Conservation (phyloP, 2,797 vertebrate genomes). For the Apogon talboti region DNA sequence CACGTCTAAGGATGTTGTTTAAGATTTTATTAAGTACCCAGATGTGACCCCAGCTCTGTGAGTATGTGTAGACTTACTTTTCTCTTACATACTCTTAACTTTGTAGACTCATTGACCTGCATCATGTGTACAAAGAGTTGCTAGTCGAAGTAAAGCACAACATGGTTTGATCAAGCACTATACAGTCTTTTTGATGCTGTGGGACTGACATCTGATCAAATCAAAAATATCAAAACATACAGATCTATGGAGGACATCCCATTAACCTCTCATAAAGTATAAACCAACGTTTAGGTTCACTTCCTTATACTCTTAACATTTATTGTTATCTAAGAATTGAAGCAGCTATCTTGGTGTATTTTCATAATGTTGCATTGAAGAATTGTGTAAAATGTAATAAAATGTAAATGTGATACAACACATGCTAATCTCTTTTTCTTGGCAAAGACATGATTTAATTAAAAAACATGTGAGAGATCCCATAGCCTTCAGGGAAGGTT, state of each 20-base stretch:
- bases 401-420: constrained; percentile 46
- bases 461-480: constrained; percentile 36
- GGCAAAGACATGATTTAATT: constrained; percentile 48
- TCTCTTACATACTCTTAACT: too few relatives aligned
- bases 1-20: too few relatives aligned
- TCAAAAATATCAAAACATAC: too few relatives aligned
- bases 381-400: constrained; percentile 46
- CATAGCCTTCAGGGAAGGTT: constrained; percentile 48
- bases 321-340: not conserved
- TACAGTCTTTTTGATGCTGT: not conserved
- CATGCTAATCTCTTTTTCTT: constrained; percentile 55
- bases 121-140: not conserved
- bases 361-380: not conserved
- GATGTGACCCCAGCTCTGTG: too few relatives aligned
- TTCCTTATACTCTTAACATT: not conserved
- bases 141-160: not conserved
- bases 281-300: not conserved
- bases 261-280: too few relatives aligned
- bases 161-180: not conserved
- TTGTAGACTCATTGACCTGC: too few relatives aligned
- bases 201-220: too few relatives aligned
- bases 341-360: not conserved
- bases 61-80: too few relatives aligned
- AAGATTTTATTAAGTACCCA: too few relatives aligned
- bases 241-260: too few relatives aligned